Percentiles rank a stretch among this genome's conserved stretches.
Conservation (phyloP, 2,888 invertebrate genomes). For the Dasypolia templi region DNA sequence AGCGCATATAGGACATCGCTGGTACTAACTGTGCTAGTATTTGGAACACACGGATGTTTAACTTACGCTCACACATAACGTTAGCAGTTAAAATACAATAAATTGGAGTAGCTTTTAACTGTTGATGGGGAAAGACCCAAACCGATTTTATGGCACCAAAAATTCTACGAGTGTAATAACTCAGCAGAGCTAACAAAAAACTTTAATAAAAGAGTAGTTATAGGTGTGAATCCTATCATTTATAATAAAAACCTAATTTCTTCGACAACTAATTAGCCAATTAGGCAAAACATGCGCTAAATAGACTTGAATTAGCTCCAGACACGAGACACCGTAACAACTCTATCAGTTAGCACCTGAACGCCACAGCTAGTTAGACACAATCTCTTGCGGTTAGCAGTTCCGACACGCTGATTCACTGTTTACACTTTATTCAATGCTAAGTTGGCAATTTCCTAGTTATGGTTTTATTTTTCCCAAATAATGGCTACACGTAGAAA, state of each 20-base stretch:
- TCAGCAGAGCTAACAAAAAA: not conserved
- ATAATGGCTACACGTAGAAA: not conserved
- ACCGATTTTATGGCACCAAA: not conserved
- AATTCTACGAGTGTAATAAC: not conserved
- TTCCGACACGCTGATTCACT: constrained; percentile 52
- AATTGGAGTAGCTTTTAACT: constrained; percentile 14
- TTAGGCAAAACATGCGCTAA: constrained; percentile 41
- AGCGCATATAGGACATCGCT: constrained; percentile 54
- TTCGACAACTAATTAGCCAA: constrained; percentile 20
- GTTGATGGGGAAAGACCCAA: constrained; percentile 4
- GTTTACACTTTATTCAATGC: constrained; percentile 32
- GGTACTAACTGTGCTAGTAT: constrained; percentile 48
- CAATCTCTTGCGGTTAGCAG: constrained; percentile 50
- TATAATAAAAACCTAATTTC: not conserved
- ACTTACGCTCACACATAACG: constrained; percentile 46
- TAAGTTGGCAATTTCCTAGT: constrained; percentile 30
- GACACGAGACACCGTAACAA: constrained; percentile 31
- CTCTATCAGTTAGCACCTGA: constrained; percentile 59
- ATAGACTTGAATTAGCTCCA: constrained; percentile 29
- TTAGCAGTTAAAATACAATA: constrained; percentile 47
- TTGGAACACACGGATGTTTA: constrained; percentile 58
- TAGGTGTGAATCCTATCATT: not conserved
- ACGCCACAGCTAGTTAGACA: constrained; percentile 59
- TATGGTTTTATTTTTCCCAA: not conserved
- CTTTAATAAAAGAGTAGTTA: not conserved